Conservation (phyloP, 2,888 invertebrate species). For the Mesorhabditis sp. region DNA sequence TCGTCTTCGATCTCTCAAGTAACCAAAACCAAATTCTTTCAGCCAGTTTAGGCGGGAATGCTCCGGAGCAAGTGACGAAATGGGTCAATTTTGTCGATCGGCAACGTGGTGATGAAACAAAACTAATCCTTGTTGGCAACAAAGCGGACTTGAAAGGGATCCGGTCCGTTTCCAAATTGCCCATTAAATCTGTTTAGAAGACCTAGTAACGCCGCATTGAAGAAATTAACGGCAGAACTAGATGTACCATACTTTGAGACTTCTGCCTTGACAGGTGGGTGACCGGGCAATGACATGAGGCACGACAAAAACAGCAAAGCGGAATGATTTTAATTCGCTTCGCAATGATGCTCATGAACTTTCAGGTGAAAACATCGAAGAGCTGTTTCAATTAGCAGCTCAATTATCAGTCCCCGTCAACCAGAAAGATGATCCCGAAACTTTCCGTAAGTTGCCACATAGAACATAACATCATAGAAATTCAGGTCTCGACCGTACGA, state of each 20-base stretch:
- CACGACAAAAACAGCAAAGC: too few relatives aligned
- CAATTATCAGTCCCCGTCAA: neutral
- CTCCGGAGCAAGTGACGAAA: neutral
- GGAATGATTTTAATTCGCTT: too few relatives aligned
- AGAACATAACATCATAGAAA: too few relatives aligned
- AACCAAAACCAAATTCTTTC: neutral
- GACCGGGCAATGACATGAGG: too few relatives aligned
- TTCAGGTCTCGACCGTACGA: too few relatives aligned
- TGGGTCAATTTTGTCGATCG: neutral
- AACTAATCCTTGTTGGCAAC: neutral
- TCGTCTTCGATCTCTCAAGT: neutral
- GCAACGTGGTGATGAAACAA: neutral
- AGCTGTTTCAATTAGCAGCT: neutral
- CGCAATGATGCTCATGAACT: neutral
- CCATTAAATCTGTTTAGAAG: neutral
- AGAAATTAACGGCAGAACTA: conserved; percentile 1
- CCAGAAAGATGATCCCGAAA: neutral
- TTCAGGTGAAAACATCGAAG: neutral
- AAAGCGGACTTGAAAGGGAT: conserved; percentile 3
- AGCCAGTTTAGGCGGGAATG: neutral
- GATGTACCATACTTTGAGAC: neutral
- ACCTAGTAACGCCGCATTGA: neutral
- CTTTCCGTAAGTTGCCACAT: too few relatives aligned
- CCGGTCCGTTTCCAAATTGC: neutral
- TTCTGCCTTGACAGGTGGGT: neutral